Evolutionary conservation across 2,113 vertebrate genomes (phyloP), one percentile per base, ranked within the genome.

Genomic region (Mirounga angustirostris): DNA sequence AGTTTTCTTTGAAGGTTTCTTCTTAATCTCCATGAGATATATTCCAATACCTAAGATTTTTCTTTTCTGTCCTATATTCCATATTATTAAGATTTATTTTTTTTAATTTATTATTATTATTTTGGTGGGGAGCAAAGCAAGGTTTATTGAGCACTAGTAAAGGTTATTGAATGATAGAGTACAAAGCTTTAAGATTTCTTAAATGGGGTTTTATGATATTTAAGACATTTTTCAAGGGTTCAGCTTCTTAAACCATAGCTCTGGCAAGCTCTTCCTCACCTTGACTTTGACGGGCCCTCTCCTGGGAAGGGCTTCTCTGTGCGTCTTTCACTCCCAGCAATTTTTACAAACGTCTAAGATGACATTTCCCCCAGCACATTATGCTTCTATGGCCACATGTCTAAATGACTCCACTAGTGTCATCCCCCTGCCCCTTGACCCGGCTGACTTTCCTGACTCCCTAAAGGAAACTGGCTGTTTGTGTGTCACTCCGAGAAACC

Each of bases 391-490:
- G n/a, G 22, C 80, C 76, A 30, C 40, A 7, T 4, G 33, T 24
- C 28, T 22, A 33, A 14, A 43, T 54, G 50, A 30, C 81, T 95
- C 82, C 67, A 56, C 28, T 3, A 24, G 11, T n/a, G 40, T 14
- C 43, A 30, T 46, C 9, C 12, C 54, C 46, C 40, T 67, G 52
- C 36, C 26, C 8, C 28, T 87, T 15, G 89, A 65, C 52, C 19
- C 52, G 52, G 21, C 22, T 91, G 91, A 87, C 69, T 76, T 96
- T 89, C 59, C 30, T 79, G 86, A 88, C 94, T 87, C n/a, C 84
- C 86, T 59, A 50, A 90, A 94, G 83, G 80, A 96, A 96, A 33
- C 80, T 26, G 50, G 84, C n/a, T 89, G 73, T 95, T 90, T 84
- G 50, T 78, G n/a, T 81, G 94, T 92, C 92, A 33, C 79, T 83